Evolutionary conservation across 2,888 invertebrate genomes (phyloP), one percentile per base, ranked within the genome.

Genomic region (Acleris holmiana): DNA sequence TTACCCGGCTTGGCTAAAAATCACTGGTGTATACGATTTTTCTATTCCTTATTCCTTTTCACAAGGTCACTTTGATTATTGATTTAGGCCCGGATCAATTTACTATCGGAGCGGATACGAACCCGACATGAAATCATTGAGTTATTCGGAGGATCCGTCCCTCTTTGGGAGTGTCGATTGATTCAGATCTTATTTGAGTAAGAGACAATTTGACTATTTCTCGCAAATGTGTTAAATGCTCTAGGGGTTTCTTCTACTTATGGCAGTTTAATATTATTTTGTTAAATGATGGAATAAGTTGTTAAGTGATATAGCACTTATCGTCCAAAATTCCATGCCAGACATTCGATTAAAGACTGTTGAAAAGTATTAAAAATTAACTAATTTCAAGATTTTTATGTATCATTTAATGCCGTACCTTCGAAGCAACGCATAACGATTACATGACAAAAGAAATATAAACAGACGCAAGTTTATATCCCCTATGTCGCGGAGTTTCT

Each of bases 21-120:
- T 4, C 29, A 35, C 13, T 35, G 8, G 13, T 35, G 4, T 23
- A 2, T 23, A 4, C 51, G 58, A 13, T 5, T 50, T 25, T 50
- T 50, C 29, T 25, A 50, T 50, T 50, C 29, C 13, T 21, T 49
- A 5, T 23, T n/a, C 64, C 69, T 68, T 63, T 71, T 29, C 56
- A 13, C 56, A 47, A 57, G 56, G 56, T n/a, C 56, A 47, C 56
- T 29, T 23, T 19, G 29, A 25, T 57, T 57, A 57, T 57, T 57
- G 56, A 57, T 57, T 57, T 57, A 47, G 56, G 29, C 47, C 56
- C 46, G 56, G 56, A 57, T 57, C 56, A 57, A 57, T 57, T 57
- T 47, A 40, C 25, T 47, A 47, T 57, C 7, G 56, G 56, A 13
- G 21, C 21, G 46, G 47, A 47, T 44, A 47, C 44, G 29, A 25